A percentile compares a stretch with the other conserved stretches of the same genome.
Evolutionary conservation across 2,888 invertebrate genomes (phyloP).

Genomic region (Venustoraphidia nigricollis): DNA sequence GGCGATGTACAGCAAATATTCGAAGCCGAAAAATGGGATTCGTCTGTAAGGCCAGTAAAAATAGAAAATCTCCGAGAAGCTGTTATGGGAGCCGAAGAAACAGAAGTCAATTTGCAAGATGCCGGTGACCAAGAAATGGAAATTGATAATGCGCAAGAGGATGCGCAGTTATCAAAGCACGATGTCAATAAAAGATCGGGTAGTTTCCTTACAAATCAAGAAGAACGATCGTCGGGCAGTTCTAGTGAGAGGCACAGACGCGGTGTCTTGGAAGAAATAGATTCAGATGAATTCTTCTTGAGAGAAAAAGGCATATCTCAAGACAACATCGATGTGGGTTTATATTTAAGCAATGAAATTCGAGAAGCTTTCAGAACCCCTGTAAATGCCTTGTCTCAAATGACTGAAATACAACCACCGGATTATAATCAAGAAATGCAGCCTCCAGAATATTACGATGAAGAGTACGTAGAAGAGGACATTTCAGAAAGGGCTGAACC

Average conservation of each 20-base stretch:
- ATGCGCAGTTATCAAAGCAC: slow-evolving; percentile 11
- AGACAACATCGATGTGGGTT: slow-evolving; percentile 65
- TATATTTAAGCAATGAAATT: slow-evolving; percentile 64
- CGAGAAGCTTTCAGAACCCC: slow-evolving; percentile 60
- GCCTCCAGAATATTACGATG: slow-evolving; percentile 12
- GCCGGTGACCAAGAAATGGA: too few relatives aligned
- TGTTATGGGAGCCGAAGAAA: too few relatives aligned
- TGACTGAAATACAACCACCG: slow-evolving; percentile 25
- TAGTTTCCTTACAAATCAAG: slow-evolving; percentile 32
- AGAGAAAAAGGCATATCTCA: slow-evolving; percentile 68
- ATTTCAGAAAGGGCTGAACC: slow-evolving; percentile 25
- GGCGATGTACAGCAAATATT: too few relatives aligned
- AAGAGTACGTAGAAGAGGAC: slow-evolving; percentile 13
- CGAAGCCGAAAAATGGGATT: too few relatives aligned
- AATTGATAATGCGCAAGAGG: too few relatives aligned
- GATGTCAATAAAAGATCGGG: slow-evolving; percentile 14
- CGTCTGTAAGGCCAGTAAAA: too few relatives aligned
- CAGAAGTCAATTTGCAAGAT: too few relatives aligned
- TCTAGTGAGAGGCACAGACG: slow-evolving; percentile 36
- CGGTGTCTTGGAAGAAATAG: slow-evolving; percentile 69
- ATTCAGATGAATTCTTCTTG: slow-evolving; percentile 76
- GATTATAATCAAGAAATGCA: slow-evolving; percentile 5
- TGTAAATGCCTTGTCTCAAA: slow-evolving; percentile 46
- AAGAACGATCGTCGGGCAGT: slow-evolving; percentile 42
- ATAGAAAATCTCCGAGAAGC: too few relatives aligned